Evolutionary conservation across 2,797 vertebrate species (phyloP).

Genomic region (Gadopsis bispinosus): DNA sequence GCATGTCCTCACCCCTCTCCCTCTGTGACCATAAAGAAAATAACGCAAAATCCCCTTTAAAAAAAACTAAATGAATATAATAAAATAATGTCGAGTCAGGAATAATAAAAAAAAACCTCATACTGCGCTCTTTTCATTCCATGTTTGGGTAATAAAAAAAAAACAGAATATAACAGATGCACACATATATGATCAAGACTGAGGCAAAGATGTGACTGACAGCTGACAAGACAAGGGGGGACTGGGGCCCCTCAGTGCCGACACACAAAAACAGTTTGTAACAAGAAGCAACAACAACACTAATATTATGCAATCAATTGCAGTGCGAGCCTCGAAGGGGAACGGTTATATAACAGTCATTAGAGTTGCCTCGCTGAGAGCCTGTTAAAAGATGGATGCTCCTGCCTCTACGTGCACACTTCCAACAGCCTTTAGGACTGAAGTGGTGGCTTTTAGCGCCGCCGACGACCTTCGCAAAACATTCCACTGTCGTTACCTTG

Average conservation of each 20-base stretch:
- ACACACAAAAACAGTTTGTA: constrained; percentile 29
- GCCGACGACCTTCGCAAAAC: constrained; percentile 47
- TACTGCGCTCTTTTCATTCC: background rate
- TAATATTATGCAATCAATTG: constrained; percentile 69
- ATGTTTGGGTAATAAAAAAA: background rate
- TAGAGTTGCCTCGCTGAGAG: constrained; percentile 61
- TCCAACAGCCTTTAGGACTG: constrained; percentile 50
- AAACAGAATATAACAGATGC: background rate
- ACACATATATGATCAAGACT: background rate
- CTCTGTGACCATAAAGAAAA: too few relatives aligned
- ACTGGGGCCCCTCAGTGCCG: too few relatives aligned
- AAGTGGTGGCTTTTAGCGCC: constrained; percentile 46
- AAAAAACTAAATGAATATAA: too few relatives aligned
- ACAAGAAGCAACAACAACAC: constrained; percentile 43
- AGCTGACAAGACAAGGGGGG: too few relatives aligned
- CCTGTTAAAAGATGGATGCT: constrained; percentile 74
- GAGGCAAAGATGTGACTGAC: too few relatives aligned
- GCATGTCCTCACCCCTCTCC: too few relatives aligned
- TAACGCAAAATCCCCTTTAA: too few relatives aligned
- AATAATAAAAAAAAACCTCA: too few relatives aligned
- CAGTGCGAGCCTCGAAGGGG: constrained; percentile 59
- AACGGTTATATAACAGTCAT: constrained; percentile 76
- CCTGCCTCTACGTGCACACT: constrained; percentile 54
- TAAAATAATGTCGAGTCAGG: too few relatives aligned
- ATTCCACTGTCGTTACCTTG: constrained; percentile 13